phyloP scores from a whole-genome alignment of 2,888 invertebrate genomes.

The Rutpela maculata region DNA sequence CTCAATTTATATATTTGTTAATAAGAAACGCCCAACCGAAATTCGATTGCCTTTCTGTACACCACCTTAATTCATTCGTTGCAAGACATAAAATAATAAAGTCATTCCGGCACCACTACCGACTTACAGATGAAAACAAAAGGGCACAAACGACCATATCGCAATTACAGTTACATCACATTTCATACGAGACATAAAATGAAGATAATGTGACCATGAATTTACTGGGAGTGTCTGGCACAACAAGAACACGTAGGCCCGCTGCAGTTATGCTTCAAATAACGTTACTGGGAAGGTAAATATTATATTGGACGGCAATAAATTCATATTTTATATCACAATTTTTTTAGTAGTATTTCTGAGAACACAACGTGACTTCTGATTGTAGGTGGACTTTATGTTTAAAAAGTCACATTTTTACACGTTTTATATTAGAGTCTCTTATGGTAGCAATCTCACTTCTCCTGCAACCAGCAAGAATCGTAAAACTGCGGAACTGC shows the following conservation, averaged over 20 bases:
- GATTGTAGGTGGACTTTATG: conserved; percentile 56
- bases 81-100: conserved; percentile 40
- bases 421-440: conserved; percentile 40
- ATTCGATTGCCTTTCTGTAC: not conserved
- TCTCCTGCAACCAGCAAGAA: conserved; percentile 28
- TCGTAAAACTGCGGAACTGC: conserved; percentile 33
- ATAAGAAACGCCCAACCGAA: not conserved
- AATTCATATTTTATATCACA: conserved; percentile 55
- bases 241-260: conserved; percentile 48
- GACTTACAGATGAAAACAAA: conserved; percentile 50
- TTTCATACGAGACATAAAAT: conserved; percentile 53
- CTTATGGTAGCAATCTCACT: conserved; percentile 35
- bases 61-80: conserved; percentile 8
- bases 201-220: conserved; percentile 54
- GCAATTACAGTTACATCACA: conserved; percentile 55
- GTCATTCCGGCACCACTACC: conserved; percentile 43
- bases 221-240: conserved; percentile 54
- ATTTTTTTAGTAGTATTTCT: conserved; percentile 48
- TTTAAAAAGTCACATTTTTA: conserved; percentile 47
- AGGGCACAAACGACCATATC: conserved; percentile 48
- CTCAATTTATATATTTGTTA: not conserved
- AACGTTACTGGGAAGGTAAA: conserved; percentile 42
- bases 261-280: conserved; percentile 40
- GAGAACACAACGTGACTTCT: conserved; percentile 52
- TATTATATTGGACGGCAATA: conserved; percentile 48